phyloP scores from a whole-genome alignment of 2,888 invertebrate genomes.

The Stictocephala bisonia region DNA sequence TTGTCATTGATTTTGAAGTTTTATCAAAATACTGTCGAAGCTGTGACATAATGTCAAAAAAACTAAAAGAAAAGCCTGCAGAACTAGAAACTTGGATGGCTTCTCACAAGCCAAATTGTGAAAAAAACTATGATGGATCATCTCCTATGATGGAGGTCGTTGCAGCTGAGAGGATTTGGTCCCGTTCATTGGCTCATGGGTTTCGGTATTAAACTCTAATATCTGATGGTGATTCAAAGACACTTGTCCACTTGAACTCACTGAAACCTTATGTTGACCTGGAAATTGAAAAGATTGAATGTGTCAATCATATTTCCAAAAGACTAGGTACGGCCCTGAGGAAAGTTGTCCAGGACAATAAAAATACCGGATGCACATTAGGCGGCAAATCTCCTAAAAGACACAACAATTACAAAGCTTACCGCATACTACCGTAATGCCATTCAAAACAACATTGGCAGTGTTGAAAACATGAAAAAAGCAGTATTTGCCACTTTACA shows the following conservation, averaged over 20 bases:
- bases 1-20: constrained; percentile 52
- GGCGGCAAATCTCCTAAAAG: constrained; percentile 21
- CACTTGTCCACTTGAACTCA: constrained; percentile 30
- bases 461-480: not conserved
- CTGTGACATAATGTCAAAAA: constrained; percentile 46
- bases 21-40: constrained; percentile 52
- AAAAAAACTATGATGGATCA: constrained; percentile 50
- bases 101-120: constrained; percentile 48
- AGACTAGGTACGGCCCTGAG: constrained; percentile 45
- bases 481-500: constrained; percentile 8
- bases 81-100: constrained; percentile 52
- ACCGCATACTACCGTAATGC: not conserved
- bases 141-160: constrained; percentile 53
- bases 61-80: constrained; percentile 44
- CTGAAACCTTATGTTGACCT: constrained; percentile 12
- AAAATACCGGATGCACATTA: constrained; percentile 2
- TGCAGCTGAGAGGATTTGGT: constrained; percentile 45
- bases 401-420: not conserved
- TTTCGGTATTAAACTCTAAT: constrained; percentile 47
- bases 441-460: not conserved
- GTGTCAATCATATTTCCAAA: constrained; percentile 48
- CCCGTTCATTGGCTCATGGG: constrained; percentile 28
- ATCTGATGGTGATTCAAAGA: constrained; percentile 49
- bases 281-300: constrained; percentile 44
- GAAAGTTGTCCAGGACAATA: constrained; percentile 17